These are phyloP conservation scores for Agrotis exclamationis DNA, from an alignment of 2,888 invertebrate species.

Conservation along the genomic window DNA sequence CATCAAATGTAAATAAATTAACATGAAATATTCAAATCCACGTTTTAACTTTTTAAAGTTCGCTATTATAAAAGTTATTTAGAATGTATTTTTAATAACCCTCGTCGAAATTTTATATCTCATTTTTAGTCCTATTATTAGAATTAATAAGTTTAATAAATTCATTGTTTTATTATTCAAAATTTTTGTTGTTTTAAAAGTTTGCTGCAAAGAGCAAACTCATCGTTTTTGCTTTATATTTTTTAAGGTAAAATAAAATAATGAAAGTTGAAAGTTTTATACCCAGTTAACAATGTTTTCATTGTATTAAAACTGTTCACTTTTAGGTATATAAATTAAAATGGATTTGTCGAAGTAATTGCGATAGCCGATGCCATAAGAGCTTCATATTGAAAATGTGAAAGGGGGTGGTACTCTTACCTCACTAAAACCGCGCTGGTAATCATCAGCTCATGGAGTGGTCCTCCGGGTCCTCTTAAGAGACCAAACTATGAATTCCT, in stretches of 20 bases:
- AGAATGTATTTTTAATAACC: constrained; percentile 29
- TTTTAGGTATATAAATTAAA: not conserved
- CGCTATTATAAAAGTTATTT: constrained; percentile 12
- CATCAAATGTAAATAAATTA: constrained; percentile 1
- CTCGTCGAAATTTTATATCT: constrained; percentile 1
- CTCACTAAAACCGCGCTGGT: too few species aligned
- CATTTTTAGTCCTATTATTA: not conserved
- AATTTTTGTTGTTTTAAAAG: not conserved
- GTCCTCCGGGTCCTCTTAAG: too few species aligned
- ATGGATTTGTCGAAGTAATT: too few species aligned
- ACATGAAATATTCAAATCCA: constrained; percentile 1
- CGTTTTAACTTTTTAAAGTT: constrained; percentile 11
- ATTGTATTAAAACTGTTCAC: too few species aligned
- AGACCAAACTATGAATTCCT: too few species aligned
- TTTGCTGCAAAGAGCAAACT: not conserved
- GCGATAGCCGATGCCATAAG: too few species aligned
- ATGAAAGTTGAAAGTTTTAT: not conserved
- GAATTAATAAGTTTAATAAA: constrained; percentile 11
- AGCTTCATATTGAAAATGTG: too few species aligned
- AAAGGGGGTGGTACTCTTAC: too few species aligned
- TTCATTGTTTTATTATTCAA: constrained; percentile 6
- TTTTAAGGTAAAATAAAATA: not conserved
- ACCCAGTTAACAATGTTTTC: too few species aligned
- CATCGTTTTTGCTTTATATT: not conserved
- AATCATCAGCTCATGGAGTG: too few species aligned